Percentiles rank a stretch among this genome's conserved stretches.
phyloP scores from a whole-genome alignment of 2,888 invertebrate species.

The Creontiades dilutus region DNA sequence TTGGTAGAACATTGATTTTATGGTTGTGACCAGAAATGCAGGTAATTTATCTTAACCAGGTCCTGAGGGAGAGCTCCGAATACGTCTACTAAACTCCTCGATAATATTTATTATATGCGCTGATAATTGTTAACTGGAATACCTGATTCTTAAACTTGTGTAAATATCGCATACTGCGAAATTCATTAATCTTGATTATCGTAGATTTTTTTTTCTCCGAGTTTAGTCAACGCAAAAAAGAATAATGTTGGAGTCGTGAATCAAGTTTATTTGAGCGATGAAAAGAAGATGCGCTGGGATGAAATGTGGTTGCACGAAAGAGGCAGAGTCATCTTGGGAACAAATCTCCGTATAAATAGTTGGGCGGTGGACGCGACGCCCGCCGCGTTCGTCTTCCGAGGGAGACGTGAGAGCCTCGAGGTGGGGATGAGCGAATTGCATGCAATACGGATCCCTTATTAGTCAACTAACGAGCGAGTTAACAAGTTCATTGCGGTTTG shows the following conservation, averaged over 20 bases:
- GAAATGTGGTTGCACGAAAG: conserved; percentile 8
- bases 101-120: too few species aligned
- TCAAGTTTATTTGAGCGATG: conserved; percentile 17
- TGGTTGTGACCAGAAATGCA: too few species aligned
- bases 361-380: conserved; percentile 2
- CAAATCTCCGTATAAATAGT: conserved; percentile 59
- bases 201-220: too few species aligned
- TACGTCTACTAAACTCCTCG: too few species aligned
- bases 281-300: conserved; percentile 15
- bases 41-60: too few species aligned
- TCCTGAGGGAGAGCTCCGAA: too few species aligned
- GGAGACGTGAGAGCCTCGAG: not conserved
- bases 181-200: too few species aligned
- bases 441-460: conserved; percentile 26
- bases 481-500: conserved; percentile 33
- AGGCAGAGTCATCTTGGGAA: conserved; percentile 8
- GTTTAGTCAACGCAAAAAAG: not conserved
- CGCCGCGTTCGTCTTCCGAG: not conserved
- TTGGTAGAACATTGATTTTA: too few species aligned
- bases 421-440: conserved; percentile 11
- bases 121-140: too few species aligned
- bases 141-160: too few species aligned
- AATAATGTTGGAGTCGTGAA: not conserved
- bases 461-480: conserved; percentile 36
- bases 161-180: too few species aligned